phyloP scores from a whole-genome alignment of 2,888 invertebrate species.

The Harpalus rubripes region DNA sequence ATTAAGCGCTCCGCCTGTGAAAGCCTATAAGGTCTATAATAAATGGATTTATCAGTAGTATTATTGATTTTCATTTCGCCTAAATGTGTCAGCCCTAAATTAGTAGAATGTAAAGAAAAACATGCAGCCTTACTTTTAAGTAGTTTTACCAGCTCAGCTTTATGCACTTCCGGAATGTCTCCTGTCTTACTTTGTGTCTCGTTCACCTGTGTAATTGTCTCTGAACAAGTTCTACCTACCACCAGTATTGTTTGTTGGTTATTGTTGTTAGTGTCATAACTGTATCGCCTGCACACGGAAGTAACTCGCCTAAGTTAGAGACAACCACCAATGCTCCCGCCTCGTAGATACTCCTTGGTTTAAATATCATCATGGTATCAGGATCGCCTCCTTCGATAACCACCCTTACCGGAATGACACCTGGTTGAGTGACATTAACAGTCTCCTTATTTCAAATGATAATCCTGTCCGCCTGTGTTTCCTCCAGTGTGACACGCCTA shows the following conservation, averaged over 20 bases:
- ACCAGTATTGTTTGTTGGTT: background rate
- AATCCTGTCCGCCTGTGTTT: background rate
- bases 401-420: background rate
- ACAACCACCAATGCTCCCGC: background rate
- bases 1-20: constrained; percentile 29
- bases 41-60: constrained; percentile 9
- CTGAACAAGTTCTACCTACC: background rate
- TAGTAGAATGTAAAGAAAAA: constrained; percentile 44
- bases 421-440: background rate
- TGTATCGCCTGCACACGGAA: constrained; percentile 1
- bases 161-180: background rate
- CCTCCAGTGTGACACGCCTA: constrained; percentile 38
- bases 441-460: background rate
- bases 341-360: background rate
- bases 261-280: background rate
- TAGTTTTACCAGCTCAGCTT: background rate
- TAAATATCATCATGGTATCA: background rate
- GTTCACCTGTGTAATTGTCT: background rate
- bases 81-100: constrained; percentile 58
- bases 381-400: background rate
- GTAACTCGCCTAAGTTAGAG: background rate
- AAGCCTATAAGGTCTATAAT: constrained; percentile 69
- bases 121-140: constrained; percentile 14
- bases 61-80: constrained; percentile 47
- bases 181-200: background rate